Evolutionary conservation across 2,888 invertebrate species (phyloP).

Genomic region (Patella depressa): DNA sequence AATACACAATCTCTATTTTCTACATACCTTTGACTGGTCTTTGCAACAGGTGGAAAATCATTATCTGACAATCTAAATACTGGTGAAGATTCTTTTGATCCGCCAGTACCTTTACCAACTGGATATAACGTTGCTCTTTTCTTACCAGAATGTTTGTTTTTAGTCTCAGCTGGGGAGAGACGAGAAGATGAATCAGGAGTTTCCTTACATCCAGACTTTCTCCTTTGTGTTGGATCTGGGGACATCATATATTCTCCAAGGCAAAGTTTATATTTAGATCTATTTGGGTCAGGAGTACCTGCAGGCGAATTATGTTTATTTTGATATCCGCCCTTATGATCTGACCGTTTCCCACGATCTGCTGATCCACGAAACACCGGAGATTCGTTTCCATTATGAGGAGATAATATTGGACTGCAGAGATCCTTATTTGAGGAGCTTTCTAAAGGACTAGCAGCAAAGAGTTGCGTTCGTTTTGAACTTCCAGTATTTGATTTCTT

Average conservation of each 20-base stretch:
- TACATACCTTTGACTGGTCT: slow-evolving; percentile 14
- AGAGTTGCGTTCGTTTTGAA: slow-evolving; percentile 52
- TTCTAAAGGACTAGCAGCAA: slow-evolving; percentile 52
- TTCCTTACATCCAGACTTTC: slow-evolving; percentile 38
- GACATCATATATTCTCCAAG: slow-evolving; percentile 59
- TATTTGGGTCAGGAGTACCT: slow-evolving; percentile 32
- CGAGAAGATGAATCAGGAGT: slow-evolving; percentile 17
- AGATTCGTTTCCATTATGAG: slow-evolving; percentile 46
- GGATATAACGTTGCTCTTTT: slow-evolving; percentile 41
- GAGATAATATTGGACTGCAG: slow-evolving; percentile 45
- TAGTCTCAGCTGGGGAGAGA: background rate
- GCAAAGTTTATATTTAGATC: slow-evolving; percentile 54
- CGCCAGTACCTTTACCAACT: slow-evolving; percentile 28
- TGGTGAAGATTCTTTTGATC: slow-evolving; percentile 38
- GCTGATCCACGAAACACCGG: slow-evolving; percentile 24
- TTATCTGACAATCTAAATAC: slow-evolving; percentile 51
- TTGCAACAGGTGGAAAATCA: slow-evolving; percentile 57
- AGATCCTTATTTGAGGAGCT: slow-evolving; percentile 37
- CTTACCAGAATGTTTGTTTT: slow-evolving; percentile 10
- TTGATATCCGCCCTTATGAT: background rate
- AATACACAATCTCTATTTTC: no score
- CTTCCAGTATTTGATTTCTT: slow-evolving; percentile 28
- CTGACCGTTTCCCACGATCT: background rate
- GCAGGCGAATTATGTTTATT: slow-evolving; percentile 23
- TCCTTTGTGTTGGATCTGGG: slow-evolving; percentile 45